Base-by-base conservation (phyloP, 2,888 invertebrate genomes). In the Acleris holmiana region DNA sequence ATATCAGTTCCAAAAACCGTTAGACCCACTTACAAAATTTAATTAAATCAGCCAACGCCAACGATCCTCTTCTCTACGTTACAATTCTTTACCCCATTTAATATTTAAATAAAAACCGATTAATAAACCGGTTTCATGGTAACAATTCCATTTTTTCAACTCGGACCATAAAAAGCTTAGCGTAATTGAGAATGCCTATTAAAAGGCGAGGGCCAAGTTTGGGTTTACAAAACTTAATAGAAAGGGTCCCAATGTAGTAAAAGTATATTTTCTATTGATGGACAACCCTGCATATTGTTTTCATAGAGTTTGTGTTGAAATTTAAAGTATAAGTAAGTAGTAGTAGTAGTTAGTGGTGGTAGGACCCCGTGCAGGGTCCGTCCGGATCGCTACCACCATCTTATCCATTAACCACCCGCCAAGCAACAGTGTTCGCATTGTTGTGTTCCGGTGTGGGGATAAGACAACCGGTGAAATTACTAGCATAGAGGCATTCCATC, bases 181-280 rank as follows among this genome's bases (percentile, higher is more conserved):
- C 17, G 29, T 49, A 56, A 56, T 47, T 56, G 46, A 23, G 29
- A 44, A 25, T 41, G 18, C 41, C 15, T 50, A 21, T 50, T 35
- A 19, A 17, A 23, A 51, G 35, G 19, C 4, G 15, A 18, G 5
- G 18, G 17, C 46, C 10, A 29, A 21, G 23, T 18, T 46, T 51
- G 35, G 46, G 51, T 63, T 57, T 63, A 46, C 18, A 2, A 19
- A 57, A 17, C 21, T 2, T 40, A 51, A 51, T 63, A 19, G 50
- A 51, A 51, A 50, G 2, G 48, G 53, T 35, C 7, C 47, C 25
- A 47, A 40, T 61, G 40, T 61, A 18, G 8, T 2, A 19, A 18
- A 23, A 47, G 40, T 61, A 48, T 23, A 48, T 54, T n/a, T 53
- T 53, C 46, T 17, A 23, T 54, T 47, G 48, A 61, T 61, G 40